Conservation (phyloP, 2,797 vertebrate genomes). For the Urocyon cinereoargenteus region DNA sequence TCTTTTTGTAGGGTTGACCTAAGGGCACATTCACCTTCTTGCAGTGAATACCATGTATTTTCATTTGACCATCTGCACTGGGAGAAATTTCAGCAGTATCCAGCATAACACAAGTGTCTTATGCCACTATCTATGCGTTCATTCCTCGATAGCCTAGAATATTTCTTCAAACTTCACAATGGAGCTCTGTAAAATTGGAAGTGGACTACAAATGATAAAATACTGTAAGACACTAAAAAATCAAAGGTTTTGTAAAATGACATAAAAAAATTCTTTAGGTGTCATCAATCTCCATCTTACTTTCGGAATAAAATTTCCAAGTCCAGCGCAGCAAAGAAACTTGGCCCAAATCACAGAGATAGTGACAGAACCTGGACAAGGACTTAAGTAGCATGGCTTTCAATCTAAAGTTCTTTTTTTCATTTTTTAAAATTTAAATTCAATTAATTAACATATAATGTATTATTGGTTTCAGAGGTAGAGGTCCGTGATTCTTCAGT, state of each 20-base stretch:
- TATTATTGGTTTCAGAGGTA: too few relatives aligned
- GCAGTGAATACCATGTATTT: neutral
- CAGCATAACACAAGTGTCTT: neutral
- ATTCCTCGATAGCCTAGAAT: neutral
- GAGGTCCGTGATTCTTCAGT: too few relatives aligned
- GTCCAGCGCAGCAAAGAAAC: neutral
- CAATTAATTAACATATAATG: too few relatives aligned
- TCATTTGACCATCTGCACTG: neutral
- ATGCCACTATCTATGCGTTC: neutral
- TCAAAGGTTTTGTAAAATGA: neutral
- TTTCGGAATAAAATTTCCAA: neutral
- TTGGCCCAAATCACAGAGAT: neutral
- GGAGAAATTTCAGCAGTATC: neutral
- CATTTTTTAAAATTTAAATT: too few relatives aligned
- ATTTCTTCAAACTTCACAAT: neutral
- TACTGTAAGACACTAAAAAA: neutral
- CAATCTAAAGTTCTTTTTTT: neutral
- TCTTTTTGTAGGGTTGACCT: neutral
- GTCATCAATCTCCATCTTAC: neutral
- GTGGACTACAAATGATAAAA: neutral
- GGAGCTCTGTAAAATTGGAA: conserved; percentile 16
- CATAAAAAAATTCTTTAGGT: neutral
- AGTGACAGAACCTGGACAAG: neutral
- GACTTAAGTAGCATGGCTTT: neutral
- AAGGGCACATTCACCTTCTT: neutral